Conservation (phyloP, 2,797 vertebrate genomes). For the Mallotus villosus region DNA sequence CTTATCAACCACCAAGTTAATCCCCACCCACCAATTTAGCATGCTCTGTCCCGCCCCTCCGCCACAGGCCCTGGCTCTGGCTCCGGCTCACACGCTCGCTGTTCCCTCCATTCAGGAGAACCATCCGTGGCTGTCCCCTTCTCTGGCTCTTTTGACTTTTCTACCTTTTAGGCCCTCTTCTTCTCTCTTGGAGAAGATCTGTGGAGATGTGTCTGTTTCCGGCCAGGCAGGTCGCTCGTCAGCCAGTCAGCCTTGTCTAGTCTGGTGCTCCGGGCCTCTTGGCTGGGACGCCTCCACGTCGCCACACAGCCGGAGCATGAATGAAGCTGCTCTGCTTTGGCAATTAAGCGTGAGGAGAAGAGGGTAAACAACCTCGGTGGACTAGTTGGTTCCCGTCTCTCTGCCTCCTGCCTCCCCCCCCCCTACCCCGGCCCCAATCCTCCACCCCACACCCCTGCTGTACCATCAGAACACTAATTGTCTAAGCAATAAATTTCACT, state of each 20-base stretch:
- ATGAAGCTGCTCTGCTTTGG: slow-evolving; percentile 27
- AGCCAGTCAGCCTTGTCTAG: background rate
- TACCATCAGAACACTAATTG: slow-evolving; percentile 71
- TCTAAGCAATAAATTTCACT: slow-evolving; percentile 70
- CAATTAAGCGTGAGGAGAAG: slow-evolving; percentile 28
- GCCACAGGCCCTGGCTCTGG: slow-evolving; percentile 52
- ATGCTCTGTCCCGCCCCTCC: slow-evolving; percentile 33
- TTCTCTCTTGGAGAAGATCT: background rate
- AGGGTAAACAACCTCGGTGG: slow-evolving; percentile 17
- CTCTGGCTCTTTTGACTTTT: background rate
- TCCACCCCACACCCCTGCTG: background rate
- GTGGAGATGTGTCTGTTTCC: background rate
- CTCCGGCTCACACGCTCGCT: slow-evolving; percentile 27
- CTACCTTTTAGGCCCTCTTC: background rate
- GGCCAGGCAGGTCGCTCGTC: too few species aligned
- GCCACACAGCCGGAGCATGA: slow-evolving; percentile 23
- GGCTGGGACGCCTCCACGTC: slow-evolving; percentile 15
- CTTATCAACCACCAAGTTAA: slow-evolving; percentile 66
- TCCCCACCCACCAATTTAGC: slow-evolving; percentile 73
- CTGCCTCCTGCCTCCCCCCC: slow-evolving; percentile 29
- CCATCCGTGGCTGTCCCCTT: background rate
- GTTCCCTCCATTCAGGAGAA: background rate
- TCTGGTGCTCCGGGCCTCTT: background rate
- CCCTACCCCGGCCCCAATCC: slow-evolving; percentile 21
- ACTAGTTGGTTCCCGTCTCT: slow-evolving; percentile 57